phyloP scores from a whole-genome alignment of 2,797 vertebrate genomes.

The Sebastes steindachneri region DNA sequence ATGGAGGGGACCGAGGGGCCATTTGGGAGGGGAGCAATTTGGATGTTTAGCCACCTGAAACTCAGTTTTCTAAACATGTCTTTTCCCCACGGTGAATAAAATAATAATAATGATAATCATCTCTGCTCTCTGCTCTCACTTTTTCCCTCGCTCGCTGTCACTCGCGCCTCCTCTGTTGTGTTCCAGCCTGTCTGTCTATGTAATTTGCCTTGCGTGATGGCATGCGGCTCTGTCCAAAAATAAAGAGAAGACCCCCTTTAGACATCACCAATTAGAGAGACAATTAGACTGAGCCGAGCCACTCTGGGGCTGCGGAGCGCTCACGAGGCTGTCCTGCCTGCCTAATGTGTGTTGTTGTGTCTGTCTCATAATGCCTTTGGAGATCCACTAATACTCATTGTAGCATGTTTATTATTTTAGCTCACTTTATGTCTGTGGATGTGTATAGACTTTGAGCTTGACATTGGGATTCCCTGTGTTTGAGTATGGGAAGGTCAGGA shows the following conservation, averaged over 20 bases:
- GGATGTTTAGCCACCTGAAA: conserved; percentile 77
- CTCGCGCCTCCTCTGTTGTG: conserved; percentile 59
- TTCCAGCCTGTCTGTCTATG: conserved; percentile 80
- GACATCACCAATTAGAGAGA: conserved; percentile 97
- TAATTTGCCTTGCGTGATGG: conserved; percentile 87
- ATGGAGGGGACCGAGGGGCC: conserved; percentile 54
- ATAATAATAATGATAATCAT: conserved; percentile 72
- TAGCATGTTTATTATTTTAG: conserved; percentile 48
- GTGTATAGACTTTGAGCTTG: conserved; percentile 43
- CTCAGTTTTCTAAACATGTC: conserved; percentile 72
- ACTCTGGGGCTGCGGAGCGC: conserved; percentile 86
- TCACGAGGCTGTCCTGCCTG: conserved; percentile 84
- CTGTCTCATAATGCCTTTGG: conserved; percentile 31
- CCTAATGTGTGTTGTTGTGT: conserved; percentile 52
- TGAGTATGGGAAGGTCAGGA: conserved; percentile 55
- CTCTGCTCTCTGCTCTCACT: conserved; percentile 47
- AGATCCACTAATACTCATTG: conserved; percentile 30
- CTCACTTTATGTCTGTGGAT: conserved; percentile 13
- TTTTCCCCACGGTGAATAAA: conserved; percentile 67
- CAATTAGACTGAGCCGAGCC: conserved; percentile 94
- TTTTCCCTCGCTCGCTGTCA: conserved; percentile 65
- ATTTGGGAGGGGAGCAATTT: conserved; percentile 68
- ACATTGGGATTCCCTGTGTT: conserved; percentile 60
- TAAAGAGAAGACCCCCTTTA: conserved; percentile 89
- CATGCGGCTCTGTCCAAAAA: conserved; percentile 83